A percentile compares a stretch with the other conserved stretches of the same genome.
phyloP scores from a whole-genome alignment of 2,797 vertebrate species.

The Smutsia temminckii region DNA sequence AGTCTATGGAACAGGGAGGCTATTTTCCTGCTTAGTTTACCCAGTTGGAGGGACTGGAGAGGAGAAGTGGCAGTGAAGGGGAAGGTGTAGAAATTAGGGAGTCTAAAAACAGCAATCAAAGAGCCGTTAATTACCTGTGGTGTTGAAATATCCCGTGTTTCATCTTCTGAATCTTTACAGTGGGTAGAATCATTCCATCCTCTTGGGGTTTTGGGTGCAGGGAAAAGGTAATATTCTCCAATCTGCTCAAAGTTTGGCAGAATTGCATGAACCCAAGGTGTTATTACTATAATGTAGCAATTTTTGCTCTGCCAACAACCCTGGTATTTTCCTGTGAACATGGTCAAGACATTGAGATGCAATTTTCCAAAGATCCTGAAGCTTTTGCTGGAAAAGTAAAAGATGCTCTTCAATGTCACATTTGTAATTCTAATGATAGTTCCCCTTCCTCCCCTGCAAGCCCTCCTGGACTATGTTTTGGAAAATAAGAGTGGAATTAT shows the following conservation, averaged over 20 bases:
- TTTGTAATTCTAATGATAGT: conserved; percentile 32
- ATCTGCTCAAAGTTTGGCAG: background rate
- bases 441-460: background rate
- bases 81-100: background rate
- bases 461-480: background rate
- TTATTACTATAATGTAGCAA: conserved; percentile 47
- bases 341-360: conserved; percentile 34
- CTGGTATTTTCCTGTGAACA: conserved; percentile 51
- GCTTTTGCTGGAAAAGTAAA: conserved; percentile 49
- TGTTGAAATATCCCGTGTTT: background rate
- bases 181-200: background rate
- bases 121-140: background rate
- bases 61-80: background rate
- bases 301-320: conserved; percentile 16
- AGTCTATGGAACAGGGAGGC: background rate
- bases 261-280: background rate
- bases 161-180: background rate
- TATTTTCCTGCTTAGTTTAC: background rate
- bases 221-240: conserved; percentile 20
- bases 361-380: conserved; percentile 20
- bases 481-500: conserved; percentile 5
- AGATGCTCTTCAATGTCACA: background rate
- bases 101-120: conserved; percentile 1
- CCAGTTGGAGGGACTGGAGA: background rate
- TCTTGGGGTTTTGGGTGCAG: background rate